Conservation (phyloP, 2,797 vertebrate species). For the Girardinus metallicus region DNA sequence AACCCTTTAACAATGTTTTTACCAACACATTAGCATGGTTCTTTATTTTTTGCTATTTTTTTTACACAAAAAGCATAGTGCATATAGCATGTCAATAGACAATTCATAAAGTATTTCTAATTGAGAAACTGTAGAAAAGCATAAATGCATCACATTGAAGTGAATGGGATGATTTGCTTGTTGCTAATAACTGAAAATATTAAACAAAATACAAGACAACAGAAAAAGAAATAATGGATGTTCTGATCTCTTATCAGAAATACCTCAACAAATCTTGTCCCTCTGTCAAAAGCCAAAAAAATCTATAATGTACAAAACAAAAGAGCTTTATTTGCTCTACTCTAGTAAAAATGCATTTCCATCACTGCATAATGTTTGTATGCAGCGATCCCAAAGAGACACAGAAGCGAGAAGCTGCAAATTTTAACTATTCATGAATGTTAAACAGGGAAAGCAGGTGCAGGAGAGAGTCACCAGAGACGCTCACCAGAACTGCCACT, state of each 20-base stretch:
- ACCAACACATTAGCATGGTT: too few species aligned
- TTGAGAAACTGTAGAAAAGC: neutral
- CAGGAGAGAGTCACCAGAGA: constrained; percentile 51
- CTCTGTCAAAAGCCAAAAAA: neutral
- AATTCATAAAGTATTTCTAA: neutral
- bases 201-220: neutral
- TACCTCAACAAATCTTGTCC: neutral
- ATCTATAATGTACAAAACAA: too few species aligned
- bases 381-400: constrained; percentile 24
- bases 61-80: neutral
- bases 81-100: neutral
- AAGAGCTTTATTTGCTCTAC: neutral
- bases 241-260: neutral
- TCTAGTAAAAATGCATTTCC: neutral
- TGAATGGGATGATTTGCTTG: neutral
- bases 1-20: too few species aligned
- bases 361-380: neutral
- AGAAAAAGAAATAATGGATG: neutral
- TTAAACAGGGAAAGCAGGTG: constrained; percentile 78
- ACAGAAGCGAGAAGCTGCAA: constrained; percentile 55
- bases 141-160: neutral
- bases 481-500: constrained; percentile 49
- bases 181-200: neutral
- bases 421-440: constrained; percentile 76
- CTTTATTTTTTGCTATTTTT: neutral